These are phyloP conservation scores for Lycopodina hypogea DNA, from an alignment of 37 sponge, comb jelly and placozoan genomes.

Conservation along the genomic window DNA sequence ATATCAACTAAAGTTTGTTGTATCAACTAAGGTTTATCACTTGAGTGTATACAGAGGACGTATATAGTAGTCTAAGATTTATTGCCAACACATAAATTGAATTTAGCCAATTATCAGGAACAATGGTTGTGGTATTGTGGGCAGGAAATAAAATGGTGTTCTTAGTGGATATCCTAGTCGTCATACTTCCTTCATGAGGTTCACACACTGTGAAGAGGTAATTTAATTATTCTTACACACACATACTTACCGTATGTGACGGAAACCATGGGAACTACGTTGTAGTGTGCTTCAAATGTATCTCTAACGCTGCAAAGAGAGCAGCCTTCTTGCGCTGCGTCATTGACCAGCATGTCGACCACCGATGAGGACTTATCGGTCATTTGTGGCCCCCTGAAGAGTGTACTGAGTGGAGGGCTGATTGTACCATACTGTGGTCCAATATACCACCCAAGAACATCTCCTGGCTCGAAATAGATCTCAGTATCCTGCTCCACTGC, in stretches of 20 bases:
- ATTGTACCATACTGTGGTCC: not conserved
- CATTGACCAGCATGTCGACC: not conserved
- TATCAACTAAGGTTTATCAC: too few species aligned
- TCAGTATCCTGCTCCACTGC: not conserved
- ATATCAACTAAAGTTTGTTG: too few species aligned
- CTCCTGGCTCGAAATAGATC: constrained; percentile 2
- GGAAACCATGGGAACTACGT: not conserved
- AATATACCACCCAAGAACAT: not conserved
- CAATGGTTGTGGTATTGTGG: too few species aligned
- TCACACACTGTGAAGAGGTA: too few species aligned
- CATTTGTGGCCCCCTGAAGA: not conserved
- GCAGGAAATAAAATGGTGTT: too few species aligned
- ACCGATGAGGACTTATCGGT: not conserved
- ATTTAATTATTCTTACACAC: not conserved
- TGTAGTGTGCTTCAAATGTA: not conserved
- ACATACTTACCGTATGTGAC: not conserved
- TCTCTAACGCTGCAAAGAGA: not conserved
- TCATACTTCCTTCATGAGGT: too few species aligned
- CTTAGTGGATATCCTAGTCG: too few species aligned
- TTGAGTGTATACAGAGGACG: too few species aligned
- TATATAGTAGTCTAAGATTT: too few species aligned
- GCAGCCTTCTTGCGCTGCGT: not conserved
- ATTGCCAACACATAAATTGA: too few species aligned
- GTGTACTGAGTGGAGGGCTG: not conserved
- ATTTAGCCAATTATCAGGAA: too few species aligned